Percentiles rank a stretch among this genome's conserved stretches.
These are phyloP conservation scores for Cetoscarus ocellatus DNA, from an alignment of 2,797 vertebrate species.

Conservation along the genomic window DNA sequence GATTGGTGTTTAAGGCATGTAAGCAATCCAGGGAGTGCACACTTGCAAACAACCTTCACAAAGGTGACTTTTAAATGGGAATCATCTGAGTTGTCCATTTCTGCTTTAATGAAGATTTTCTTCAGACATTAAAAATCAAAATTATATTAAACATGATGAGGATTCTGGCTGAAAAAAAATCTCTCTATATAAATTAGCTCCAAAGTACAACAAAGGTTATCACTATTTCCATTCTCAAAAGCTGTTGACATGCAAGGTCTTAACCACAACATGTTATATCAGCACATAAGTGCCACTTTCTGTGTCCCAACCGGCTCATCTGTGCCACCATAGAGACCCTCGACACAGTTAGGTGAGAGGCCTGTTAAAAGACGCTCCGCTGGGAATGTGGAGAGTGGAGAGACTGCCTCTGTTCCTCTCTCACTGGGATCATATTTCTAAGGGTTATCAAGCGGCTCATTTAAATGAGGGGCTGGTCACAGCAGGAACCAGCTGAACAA, in stretches of 20 bases:
- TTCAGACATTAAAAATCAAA: not conserved
- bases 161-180: not conserved
- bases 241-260: slow-evolving; percentile 9
- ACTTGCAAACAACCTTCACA: not conserved
- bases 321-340: slow-evolving; percentile 59
- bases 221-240: not conserved
- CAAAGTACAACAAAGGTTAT: too few relatives aligned
- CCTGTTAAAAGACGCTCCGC: slow-evolving; percentile 78
- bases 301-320: slow-evolving; percentile 52
- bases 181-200: too few relatives aligned
- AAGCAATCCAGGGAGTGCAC: slow-evolving; percentile 4
- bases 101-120: not conserved
- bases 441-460: slow-evolving; percentile 89
- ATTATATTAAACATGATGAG: not conserved
- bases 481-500: slow-evolving; percentile 91
- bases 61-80: slow-evolving; percentile 11
- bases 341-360: slow-evolving; percentile 69
- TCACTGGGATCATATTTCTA: slow-evolving; percentile 83
- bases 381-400: slow-evolving; percentile 69
- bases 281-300: slow-evolving; percentile 27
- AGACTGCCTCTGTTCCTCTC: slow-evolving; percentile 61
- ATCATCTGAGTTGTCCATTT: not conserved
- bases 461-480: slow-evolving; percentile 87
- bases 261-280: slow-evolving; percentile 20
- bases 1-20: slow-evolving; percentile 29